A percentile compares a stretch with the other conserved stretches of the same genome.
These are phyloP conservation scores for Setophaga coronata DNA, from an alignment of 2,113 vertebrate genomes.

Conservation along the genomic window DNA sequence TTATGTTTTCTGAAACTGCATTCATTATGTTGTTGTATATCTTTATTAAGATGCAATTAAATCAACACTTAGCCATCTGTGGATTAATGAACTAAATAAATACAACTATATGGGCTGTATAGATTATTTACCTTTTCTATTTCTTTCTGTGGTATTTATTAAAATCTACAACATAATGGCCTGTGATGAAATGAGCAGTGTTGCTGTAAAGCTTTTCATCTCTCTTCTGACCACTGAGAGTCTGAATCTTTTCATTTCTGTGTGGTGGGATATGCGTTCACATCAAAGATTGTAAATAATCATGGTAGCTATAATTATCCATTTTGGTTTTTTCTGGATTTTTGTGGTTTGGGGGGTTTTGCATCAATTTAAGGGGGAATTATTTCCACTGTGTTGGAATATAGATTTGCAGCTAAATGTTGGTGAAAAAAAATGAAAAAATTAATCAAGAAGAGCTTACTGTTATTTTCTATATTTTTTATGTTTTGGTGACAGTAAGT, in stretches of 20 bases:
- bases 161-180: background rate
- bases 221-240: background rate
- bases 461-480: background rate
- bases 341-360: fast-evolving
- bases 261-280: background rate
- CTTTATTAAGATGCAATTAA: background rate
- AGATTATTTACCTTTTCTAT: background rate
- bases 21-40: background rate
- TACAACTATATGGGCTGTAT: background rate
- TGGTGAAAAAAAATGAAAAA: background rate
- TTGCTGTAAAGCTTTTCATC: background rate
- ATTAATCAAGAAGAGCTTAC: background rate
- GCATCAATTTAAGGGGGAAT: background rate
- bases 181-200: background rate
- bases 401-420: background rate
- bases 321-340: background rate
- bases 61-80: background rate
- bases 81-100: background rate
- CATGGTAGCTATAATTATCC: background rate
- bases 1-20: background rate
- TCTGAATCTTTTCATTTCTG: background rate
- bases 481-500: background rate
- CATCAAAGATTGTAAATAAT: background rate
- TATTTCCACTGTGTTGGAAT: background rate
- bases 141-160: background rate